Conservation (phyloP, 2,888 invertebrate species). For the Latrodectus elegans region DNA sequence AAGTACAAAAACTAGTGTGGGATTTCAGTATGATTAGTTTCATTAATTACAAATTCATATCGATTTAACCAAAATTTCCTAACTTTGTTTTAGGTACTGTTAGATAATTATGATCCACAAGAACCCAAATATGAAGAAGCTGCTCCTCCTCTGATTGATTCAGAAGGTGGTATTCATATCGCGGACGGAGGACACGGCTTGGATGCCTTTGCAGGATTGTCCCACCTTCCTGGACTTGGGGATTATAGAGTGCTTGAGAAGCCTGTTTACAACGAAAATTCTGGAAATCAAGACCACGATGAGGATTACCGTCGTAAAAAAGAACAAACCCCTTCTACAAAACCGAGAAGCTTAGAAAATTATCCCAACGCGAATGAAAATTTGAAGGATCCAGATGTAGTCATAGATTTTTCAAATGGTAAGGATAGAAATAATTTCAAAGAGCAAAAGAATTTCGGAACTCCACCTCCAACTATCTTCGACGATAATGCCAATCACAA, state of each 20-base stretch:
- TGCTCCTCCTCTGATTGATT: constrained; percentile 70
- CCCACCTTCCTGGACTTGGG: constrained; percentile 49
- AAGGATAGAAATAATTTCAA: constrained; percentile 20
- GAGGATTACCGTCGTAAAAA: constrained; percentile 42
- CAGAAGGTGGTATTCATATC: constrained; percentile 71
- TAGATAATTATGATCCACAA: constrained; percentile 69
- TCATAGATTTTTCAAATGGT: constrained; percentile 60
- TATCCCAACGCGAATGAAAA: constrained; percentile 42
- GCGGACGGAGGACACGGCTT: constrained; percentile 69
- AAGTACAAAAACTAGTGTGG: no score
- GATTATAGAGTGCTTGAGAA: constrained; percentile 66
- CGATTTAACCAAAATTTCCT: no score
- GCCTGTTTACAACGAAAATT: constrained; percentile 59
- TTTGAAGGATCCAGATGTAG: constrained; percentile 51
- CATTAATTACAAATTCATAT: no score
- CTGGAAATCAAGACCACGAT: constrained; percentile 45
- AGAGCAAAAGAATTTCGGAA: constrained; percentile 31
- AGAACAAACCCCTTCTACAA: constrained; percentile 30
- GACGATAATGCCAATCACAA: constrained; percentile 63
- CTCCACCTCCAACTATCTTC: constrained; percentile 57
- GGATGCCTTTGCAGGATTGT: constrained; percentile 44
- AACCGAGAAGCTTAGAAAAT: constrained; percentile 49
- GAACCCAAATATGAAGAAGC: constrained; percentile 71
- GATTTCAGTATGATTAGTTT: no score
- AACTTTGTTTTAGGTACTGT: constrained; percentile 23